These are phyloP conservation scores for Cinclus cinclus DNA, from an alignment of 2,113 vertebrate species.

Conservation along the genomic window DNA sequence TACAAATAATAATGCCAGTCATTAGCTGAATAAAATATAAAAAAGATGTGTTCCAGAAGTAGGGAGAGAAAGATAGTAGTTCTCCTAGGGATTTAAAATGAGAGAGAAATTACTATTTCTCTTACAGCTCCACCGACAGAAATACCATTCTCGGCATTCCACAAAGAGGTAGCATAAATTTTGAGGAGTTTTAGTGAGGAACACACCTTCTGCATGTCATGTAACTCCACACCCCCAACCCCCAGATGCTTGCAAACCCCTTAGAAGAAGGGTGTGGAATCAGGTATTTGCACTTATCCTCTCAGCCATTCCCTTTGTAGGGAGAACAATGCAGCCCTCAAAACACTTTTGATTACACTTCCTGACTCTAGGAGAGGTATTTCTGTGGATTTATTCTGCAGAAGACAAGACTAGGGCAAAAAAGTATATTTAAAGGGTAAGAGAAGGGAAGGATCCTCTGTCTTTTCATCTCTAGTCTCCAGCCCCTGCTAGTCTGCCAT, in stretches of 20 bases:
- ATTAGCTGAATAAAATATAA: conserved; percentile 1
- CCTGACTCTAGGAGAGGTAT: neutral
- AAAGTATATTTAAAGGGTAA: neutral
- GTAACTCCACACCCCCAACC: neutral
- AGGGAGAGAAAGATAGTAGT: neutral
- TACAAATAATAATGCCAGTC: conserved; percentile 1
- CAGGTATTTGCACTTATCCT: neutral
- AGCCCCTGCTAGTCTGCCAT: neutral
- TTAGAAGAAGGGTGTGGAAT: neutral
- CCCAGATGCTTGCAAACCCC: neutral
- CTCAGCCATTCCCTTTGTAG: neutral
- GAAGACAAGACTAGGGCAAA: neutral
- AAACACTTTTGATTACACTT: neutral
- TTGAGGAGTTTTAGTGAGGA: neutral
- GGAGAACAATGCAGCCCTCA: neutral
- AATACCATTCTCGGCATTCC: neutral
- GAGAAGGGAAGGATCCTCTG: neutral
- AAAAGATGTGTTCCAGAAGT: neutral
- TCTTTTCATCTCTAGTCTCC: neutral
- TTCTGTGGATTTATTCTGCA: neutral
- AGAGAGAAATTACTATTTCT: neutral
- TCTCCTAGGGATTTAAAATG: neutral
- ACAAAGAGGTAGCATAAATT: neutral
- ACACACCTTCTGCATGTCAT: neutral
- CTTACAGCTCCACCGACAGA: neutral